A percentile compares a stretch with the other conserved stretches of the same genome.
Conservation (phyloP, 2,888 invertebrate species). For the Onthophagus sagittarius region DNA sequence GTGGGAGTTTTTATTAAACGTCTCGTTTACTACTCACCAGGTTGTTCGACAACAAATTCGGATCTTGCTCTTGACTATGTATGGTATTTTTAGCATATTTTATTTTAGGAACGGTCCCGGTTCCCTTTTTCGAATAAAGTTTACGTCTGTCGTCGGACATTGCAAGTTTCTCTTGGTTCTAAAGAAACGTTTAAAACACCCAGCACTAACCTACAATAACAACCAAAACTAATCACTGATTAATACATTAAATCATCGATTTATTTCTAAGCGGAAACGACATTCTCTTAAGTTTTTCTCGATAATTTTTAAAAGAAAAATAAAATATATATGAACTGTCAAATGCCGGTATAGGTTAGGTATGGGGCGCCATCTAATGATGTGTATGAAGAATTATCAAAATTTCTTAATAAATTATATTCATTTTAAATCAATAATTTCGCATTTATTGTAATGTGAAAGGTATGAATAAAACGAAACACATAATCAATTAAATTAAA, state of each 20-base stretch:
- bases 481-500: too few species aligned
- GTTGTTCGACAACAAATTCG: conserved; percentile 42
- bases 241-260: neutral
- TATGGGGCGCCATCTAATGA: neutral
- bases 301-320: neutral
- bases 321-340: neutral
- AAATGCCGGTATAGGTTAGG: neutral
- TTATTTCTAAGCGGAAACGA: neutral
- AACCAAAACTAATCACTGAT: neutral
- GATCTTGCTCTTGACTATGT: conserved; percentile 24
- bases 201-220: neutral
- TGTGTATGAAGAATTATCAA: too few species aligned
- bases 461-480: too few species aligned
- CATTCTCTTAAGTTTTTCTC: neutral
- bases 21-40: conserved; percentile 37
- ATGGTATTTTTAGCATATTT: conserved; percentile 55
- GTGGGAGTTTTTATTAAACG: too few species aligned
- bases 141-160: conserved; percentile 45
- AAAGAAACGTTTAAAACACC: neutral
- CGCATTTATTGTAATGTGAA: too few species aligned
- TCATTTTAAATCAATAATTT: too few species aligned
- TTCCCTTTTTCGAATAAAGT: conserved; percentile 44
- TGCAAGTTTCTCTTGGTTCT: neutral
- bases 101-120: conserved; percentile 67
- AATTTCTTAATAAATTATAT: too few species aligned